Base-by-base conservation (phyloP, 2,888 invertebrate species). In the Troilus luridus region DNA sequence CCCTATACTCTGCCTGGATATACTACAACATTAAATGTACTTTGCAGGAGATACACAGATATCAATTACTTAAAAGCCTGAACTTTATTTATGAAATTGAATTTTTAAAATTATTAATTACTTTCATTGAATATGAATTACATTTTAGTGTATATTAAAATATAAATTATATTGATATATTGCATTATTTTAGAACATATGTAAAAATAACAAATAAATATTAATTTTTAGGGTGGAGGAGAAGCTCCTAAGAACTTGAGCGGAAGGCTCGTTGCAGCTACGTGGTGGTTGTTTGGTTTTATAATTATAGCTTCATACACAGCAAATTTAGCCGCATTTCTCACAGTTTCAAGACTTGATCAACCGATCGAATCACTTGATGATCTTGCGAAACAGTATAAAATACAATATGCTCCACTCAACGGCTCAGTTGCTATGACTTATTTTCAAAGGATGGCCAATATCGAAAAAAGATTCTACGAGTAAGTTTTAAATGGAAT, bases 281-380 rank as follows among this genome's bases (percentile, higher is more conserved):
- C 99, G 0, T 99, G 99, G 99, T 99, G 99, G 99, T 95, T 99
- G 56, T 99, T 99, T 94, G 99, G 99, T 0, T 99, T 99, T 94
- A 99, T 99, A 94, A 98, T 99, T 93, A 99, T 99, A 94, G 99
- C 99, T 7, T 99, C 99, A 0, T 99, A 99, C 94, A 99, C 99
- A 0, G 99, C 99, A 0, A 99, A 99, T 94, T 95, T 99, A 93
- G 99, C 99, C 3, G 99, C 99, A 0, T 99, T 99, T 94, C 95
- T 99, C 91, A 99, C 99, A 0, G 98, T 98, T 0, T 98, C 98
- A 0, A 96, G 98, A 27, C 95, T 99, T 94, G 98, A 99, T 93
- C 98, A 98, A 0, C 98, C 98, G 0, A 97, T 99, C 77, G 98
- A 98, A 93, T 98, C 98, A 0, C 94, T 99, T 93, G 99, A 99